Evolutionary conservation across 2,888 invertebrate species (phyloP).

Genomic region (Protophormia terraenovae): DNA sequence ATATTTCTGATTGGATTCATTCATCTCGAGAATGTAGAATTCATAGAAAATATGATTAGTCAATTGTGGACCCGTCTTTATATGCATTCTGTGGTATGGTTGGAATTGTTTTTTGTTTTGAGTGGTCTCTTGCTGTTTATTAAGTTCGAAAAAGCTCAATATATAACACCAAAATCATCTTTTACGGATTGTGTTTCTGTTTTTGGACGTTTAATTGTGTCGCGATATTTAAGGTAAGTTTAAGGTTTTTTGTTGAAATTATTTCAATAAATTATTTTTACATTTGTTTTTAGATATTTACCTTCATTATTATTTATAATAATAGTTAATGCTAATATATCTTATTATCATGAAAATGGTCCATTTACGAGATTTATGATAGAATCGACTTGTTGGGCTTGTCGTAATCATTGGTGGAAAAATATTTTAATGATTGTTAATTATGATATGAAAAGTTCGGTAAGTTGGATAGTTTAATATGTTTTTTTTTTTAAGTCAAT

Average conservation of each 20-base stretch:
- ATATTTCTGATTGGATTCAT: background rate
- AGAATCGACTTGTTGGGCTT: background rate
- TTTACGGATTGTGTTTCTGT: slow-evolving; percentile 1
- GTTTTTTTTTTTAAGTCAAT: background rate
- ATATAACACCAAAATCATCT: slow-evolving; percentile 25
- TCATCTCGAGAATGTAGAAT: background rate
- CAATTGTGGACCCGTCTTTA: background rate
- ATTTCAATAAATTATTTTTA: background rate
- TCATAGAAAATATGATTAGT: background rate
- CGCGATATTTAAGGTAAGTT: slow-evolving; percentile 36
- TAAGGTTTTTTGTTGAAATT: background rate
- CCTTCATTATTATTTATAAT: slow-evolving; percentile 27
- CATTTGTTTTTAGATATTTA: slow-evolving; percentile 10
- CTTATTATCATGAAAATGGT: background rate
- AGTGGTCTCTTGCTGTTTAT: slow-evolving; percentile 34
- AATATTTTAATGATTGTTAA: slow-evolving; percentile 53
- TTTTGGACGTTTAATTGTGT: slow-evolving; percentile 13
- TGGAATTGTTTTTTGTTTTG: slow-evolving; percentile 43
- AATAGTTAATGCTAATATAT: background rate
- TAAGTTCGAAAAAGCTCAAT: slow-evolving; percentile 36
- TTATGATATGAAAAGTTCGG: slow-evolving; percentile 17
- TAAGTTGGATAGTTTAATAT: background rate
- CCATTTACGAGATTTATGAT: background rate
- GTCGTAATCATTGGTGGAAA: slow-evolving; percentile 35
- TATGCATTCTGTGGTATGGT: slow-evolving; percentile 33